Conservation (phyloP, 2,888 invertebrate species). For the Abrostola triplasia region DNA sequence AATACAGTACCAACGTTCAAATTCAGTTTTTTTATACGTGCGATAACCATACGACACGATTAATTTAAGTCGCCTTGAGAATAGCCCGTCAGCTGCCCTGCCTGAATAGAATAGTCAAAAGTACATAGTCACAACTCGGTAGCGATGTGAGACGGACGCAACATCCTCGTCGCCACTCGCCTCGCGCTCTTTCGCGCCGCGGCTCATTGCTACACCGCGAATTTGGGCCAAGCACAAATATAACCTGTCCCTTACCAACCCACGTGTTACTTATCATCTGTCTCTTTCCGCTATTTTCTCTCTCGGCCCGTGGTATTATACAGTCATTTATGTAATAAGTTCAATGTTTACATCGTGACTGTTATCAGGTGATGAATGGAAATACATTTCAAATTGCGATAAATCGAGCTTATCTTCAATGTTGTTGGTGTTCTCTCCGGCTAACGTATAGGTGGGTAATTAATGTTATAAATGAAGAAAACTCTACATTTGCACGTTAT, state of each 20-base stretch:
- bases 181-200: constrained; percentile 80
- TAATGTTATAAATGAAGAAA: constrained; percentile 12
- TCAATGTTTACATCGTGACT: constrained; percentile 80
- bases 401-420: constrained; percentile 44
- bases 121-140: constrained; percentile 84
- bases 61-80: constrained; percentile 58
- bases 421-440: constrained; percentile 35
- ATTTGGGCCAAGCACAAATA: constrained; percentile 80
- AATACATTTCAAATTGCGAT: constrained; percentile 58
- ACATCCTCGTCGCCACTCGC: constrained; percentile 68
- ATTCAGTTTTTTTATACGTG: constrained; percentile 17
- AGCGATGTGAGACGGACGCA: constrained; percentile 87
- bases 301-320: constrained; percentile 60
- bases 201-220: constrained; percentile 74
- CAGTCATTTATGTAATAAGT: constrained; percentile 77
- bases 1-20: background rate
- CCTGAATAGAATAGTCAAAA: constrained; percentile 74
- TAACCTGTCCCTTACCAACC: constrained; percentile 67
- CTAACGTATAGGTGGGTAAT: constrained; percentile 53
- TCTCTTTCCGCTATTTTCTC: constrained; percentile 69
- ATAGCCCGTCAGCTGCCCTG: constrained; percentile 69
- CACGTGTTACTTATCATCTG: constrained; percentile 51
- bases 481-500: background rate
- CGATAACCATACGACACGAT: constrained; percentile 45
- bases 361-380: constrained; percentile 66